Conservation (phyloP, 2,888 invertebrate species). For the Lepidochitona cinerea region DNA sequence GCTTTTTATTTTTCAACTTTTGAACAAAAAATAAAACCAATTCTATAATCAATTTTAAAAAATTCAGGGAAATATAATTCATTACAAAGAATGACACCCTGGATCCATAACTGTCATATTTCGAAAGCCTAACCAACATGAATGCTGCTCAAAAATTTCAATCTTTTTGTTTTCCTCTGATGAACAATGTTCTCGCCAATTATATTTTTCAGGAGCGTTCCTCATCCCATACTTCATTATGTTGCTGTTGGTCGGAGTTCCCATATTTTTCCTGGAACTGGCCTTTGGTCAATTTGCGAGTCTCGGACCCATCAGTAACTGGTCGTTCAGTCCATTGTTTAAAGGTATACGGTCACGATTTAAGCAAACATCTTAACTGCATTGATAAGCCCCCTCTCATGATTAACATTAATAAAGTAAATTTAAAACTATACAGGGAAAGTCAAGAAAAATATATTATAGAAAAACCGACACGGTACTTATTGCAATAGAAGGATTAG, state of each 20-base stretch:
- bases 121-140: too few relatives aligned
- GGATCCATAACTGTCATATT: too few relatives aligned
- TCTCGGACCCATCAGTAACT: constrained; percentile 56
- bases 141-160: too few relatives aligned
- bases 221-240: constrained; percentile 53
- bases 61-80: too few relatives aligned
- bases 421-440: too few relatives aligned
- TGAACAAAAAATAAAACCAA: too few relatives aligned
- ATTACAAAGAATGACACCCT: too few relatives aligned
- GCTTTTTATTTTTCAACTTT: too few relatives aligned
- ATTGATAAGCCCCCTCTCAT: background rate
- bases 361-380: background rate
- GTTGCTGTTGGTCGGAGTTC: constrained; percentile 56
- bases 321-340: constrained; percentile 55
- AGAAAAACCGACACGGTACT: background rate
- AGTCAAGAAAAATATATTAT: background rate
- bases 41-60: too few relatives aligned
- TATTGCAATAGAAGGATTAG: background rate
- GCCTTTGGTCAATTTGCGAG: constrained; percentile 59
- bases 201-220: constrained; percentile 52
- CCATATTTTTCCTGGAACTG: constrained; percentile 59
- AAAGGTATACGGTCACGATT: constrained; percentile 50
- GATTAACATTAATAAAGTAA: too few relatives aligned
- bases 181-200: too few relatives aligned
- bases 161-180: too few relatives aligned